phyloP scores from a whole-genome alignment of 2,797 vertebrate genomes.

The Heterohyrax brucei region DNA sequence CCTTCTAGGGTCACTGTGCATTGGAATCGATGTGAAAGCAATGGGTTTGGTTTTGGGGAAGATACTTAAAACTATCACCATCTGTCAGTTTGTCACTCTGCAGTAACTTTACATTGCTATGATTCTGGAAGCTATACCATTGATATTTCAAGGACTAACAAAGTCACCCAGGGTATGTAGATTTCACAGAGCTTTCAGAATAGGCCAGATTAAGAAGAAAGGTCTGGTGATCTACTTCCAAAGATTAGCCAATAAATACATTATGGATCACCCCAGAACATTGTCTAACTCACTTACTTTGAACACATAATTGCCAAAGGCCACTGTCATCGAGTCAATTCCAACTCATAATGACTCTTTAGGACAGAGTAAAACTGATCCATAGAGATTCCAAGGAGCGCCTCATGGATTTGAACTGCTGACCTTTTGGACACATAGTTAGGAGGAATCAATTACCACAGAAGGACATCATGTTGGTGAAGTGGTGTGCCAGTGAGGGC shows the following conservation, averaged over 20 bases:
- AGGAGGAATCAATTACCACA: not conserved
- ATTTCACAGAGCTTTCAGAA: not conserved
- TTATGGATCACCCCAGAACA: not conserved
- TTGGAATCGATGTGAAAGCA: too few relatives aligned
- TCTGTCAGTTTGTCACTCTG: not conserved
- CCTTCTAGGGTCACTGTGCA: too few relatives aligned
- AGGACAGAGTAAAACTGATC: too few relatives aligned
- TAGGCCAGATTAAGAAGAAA: not conserved
- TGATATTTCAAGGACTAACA: not conserved
- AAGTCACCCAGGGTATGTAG: not conserved
- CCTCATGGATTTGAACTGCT: too few relatives aligned
- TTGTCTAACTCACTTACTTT: not conserved
- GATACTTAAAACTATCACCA: not conserved
- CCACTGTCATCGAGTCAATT: too few relatives aligned
- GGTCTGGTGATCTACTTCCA: not conserved
- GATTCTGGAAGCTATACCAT: not conserved
- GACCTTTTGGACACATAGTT: not conserved
- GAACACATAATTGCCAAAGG: too few relatives aligned
- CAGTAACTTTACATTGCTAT: not conserved
- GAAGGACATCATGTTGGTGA: not conserved
- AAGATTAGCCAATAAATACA: not conserved
- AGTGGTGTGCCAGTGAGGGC: not conserved
- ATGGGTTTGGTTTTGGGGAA: too few relatives aligned
- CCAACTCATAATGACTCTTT: too few relatives aligned
- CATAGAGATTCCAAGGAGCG: too few relatives aligned